Percentiles rank a stretch among this genome's conserved stretches.
These are phyloP conservation scores for Corythoichthys haematopterus DNA, from an alignment of 2,113 vertebrate species.

Conservation along the genomic window DNA sequence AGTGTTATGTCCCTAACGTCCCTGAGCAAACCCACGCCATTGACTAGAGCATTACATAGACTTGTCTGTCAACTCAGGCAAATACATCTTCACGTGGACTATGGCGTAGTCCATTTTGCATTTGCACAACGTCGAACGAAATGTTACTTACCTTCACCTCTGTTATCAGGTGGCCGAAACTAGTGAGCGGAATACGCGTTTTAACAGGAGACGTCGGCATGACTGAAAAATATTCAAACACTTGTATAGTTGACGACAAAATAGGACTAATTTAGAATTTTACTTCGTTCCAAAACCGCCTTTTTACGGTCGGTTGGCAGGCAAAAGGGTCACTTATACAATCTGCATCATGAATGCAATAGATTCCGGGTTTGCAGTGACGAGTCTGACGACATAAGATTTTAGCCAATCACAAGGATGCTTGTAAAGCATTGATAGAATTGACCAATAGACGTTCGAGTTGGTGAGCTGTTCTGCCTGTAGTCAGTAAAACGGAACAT, in stretches of 20 bases:
- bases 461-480: slow-evolving; percentile 14
- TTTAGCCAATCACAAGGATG: slow-evolving; percentile 24
- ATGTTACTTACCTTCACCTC: slow-evolving; percentile 61
- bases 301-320: neutral
- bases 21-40: too few relatives aligned
- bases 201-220: slow-evolving; percentile 67
- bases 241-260: neutral
- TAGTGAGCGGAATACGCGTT: slow-evolving; percentile 60
- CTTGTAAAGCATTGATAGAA: too few relatives aligned
- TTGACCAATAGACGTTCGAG: slow-evolving; percentile 29
- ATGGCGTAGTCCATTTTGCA: neutral
- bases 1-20: too few relatives aligned
- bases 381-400: neutral
- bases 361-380: slow-evolving; percentile 15
- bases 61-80: neutral
- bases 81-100: neutral
- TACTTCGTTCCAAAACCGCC: neutral
- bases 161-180: slow-evolving; percentile 65
- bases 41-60: too few relatives aligned
- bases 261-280: neutral
- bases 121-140: neutral
- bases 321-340: slow-evolving; percentile 13
- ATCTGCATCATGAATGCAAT: neutral
- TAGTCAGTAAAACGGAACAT: slow-evolving; percentile 4
- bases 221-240: slow-evolving; percentile 14